Base-by-base conservation (phyloP, 1,140 invertebrate genomes). In the Zophobas morio region DNA sequence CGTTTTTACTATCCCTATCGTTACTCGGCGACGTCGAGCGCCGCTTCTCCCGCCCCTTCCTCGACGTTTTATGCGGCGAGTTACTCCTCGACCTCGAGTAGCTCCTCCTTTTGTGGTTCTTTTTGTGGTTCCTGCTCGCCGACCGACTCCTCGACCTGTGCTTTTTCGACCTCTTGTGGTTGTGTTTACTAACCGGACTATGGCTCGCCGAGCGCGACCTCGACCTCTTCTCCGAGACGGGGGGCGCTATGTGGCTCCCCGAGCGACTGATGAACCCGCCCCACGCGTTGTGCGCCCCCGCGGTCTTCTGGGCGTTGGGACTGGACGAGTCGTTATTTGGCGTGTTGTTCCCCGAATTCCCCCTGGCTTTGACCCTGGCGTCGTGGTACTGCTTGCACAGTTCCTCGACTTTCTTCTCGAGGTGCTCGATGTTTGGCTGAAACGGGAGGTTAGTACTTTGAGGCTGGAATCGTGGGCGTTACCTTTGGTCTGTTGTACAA, bases 401-500 rank as follows among this genome's bases (percentile, higher is more conserved):
- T 80, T 94, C 91, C 49, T 95, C 93, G 0, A 96, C 92, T 36
- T 91, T 90, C 6, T 91, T 91, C 80, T 96, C 95, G 54, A 96
- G 84, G 42, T 90, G 88, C 78, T 96, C 94, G 2, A 90, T 88
- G 84, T 93, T 92, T n/a, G 92, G 90, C 91, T 93, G 82, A 32
- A 89, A 87, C 75, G 76, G 6, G 0, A 47, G 1, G 2, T 37
- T 20, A 60, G 37, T 20, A 33, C 37, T 20, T 20, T 6, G 57
- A 35, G 1, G 5, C 0, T 6, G 2, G 6, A 56, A 56, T 5
- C 3, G n/a, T 3, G 2, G 4, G 5, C 0, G 32, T 34, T 74
- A 96, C 94, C 88, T 95, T 95, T 4, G 91, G 87, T 77, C 96
- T 89, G 39, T 91, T 92, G 84, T 99, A 99, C 0, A 99, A 88